phyloP scores from a whole-genome alignment of 2,797 vertebrate species.

The Cephalopachus bancanus region DNA sequence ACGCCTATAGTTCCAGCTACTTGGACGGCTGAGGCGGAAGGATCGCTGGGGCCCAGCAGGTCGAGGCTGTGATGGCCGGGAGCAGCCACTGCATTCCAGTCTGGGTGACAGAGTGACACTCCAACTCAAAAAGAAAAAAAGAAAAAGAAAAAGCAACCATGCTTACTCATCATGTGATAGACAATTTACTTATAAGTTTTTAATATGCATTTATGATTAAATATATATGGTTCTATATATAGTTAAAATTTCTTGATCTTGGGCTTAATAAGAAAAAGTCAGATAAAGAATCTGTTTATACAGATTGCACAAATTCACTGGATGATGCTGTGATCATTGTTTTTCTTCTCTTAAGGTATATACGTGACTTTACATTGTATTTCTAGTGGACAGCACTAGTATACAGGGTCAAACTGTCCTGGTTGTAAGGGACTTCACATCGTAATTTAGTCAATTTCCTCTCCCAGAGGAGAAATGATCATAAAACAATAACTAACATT shows the following conservation, averaged over 20 bases:
- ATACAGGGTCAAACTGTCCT: slow-evolving; percentile 6
- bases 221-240: background rate
- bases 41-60: no score
- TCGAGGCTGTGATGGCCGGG: no score
- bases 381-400: background rate
- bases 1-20: no score
- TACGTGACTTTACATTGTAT: background rate
- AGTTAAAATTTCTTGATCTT: slow-evolving; percentile 32
- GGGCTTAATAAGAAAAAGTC: background rate
- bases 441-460: slow-evolving; percentile 9
- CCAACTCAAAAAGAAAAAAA: no score
- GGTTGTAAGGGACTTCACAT: background rate
- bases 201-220: slow-evolving; percentile 18
- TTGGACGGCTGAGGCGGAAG: no score
- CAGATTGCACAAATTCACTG: background rate
- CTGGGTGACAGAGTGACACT: no score
- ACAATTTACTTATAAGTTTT: slow-evolving; percentile 1
- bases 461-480: background rate
- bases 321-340: background rate
- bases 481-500: slow-evolving; percentile 19
- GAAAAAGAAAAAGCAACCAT: slow-evolving; percentile 1
- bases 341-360: background rate
- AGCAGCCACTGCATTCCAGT: no score
- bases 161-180: background rate
- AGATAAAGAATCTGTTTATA: background rate